phyloP scores from a whole-genome alignment of 2,113 vertebrate species.

The Lipotes vexillifer region DNA sequence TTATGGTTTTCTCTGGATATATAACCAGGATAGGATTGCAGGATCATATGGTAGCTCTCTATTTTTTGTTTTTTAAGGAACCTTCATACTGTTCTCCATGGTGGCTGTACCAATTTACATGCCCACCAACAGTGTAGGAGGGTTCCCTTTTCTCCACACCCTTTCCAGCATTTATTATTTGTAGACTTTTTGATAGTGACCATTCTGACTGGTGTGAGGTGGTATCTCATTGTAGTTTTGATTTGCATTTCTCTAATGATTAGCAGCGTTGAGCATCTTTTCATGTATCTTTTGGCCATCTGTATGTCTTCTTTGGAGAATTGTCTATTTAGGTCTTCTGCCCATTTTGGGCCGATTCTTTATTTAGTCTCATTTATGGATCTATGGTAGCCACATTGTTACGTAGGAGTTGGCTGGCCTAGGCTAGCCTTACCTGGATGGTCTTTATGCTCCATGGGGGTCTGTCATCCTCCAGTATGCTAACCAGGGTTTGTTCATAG shows the following conservation, averaged over 20 bases:
- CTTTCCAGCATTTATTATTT: not conserved
- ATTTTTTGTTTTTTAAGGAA: not conserved
- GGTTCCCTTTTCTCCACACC: not conserved
- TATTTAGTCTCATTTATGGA: not conserved
- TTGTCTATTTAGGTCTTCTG: no score
- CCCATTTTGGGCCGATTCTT: not conserved
- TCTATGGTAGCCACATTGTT: fast-evolving
- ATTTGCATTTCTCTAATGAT: not conserved
- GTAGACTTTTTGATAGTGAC: not conserved
- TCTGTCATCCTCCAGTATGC: not conserved
- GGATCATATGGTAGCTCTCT: not conserved
- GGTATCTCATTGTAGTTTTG: not conserved
- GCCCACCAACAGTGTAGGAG: not conserved
- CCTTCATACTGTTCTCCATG: not conserved
- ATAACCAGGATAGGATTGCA: not conserved
- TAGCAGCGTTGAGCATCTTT: not conserved
- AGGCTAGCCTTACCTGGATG: not conserved
- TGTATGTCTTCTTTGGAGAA: not conserved
- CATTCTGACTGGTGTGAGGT: not conserved
- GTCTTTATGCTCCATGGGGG: not conserved
- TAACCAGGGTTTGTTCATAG: not conserved
- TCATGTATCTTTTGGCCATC: not conserved
- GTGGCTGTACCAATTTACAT: not conserved
- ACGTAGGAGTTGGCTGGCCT: not conserved
- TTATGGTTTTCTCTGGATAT: not conserved